Base-by-base conservation (phyloP, 92 coral and sea anemone genomes). In the Epizoanthus fatuus region DNA sequence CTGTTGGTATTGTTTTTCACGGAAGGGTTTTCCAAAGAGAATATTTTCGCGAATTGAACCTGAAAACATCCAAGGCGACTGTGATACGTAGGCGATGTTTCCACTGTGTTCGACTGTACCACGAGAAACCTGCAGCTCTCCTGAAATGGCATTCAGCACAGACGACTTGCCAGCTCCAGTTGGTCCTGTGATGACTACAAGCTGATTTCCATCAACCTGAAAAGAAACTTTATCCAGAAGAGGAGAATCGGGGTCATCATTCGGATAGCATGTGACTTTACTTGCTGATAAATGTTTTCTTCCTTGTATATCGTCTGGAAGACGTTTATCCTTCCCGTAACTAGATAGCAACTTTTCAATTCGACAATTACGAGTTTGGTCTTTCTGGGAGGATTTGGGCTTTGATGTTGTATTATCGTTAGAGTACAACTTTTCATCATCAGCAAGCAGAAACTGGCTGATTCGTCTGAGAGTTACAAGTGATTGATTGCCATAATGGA, bases 401-500 rank as follows among this genome's bases (percentile, higher is more conserved):
- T 7, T 44, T 35, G 20, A 53, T 39, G 72, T 4, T 17, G 12
- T 16, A 37, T 58, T 71, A 3, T 49, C 42, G 29, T 38, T 51
- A 47, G 76, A 7, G 51, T n/a, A 49, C 15, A 49, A 3, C 13
- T 49, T 47, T 57, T 64, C 83, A 51, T 76, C 81, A 14, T 76
- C 76, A 13, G 60, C 13, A 15, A 76, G 71, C 20, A 85, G 70
- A 77, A 85, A 85, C 11, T 16, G 39, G 15, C 49, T 72, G 57
- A 85, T 75, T 67, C 84, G 59, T 37, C 63, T 73, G 32, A 53
- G 38, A 4, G 89, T 75, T 11, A 81, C 89, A 10, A 72, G 81
- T 58, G 72, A 66, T 39, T 76, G 84, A 6, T 69, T 56, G n/a
- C 83, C 89, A 29, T 76, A 85, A 67, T 85, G 81, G 37, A 85